Percentiles rank a stretch among this genome's conserved stretches.
Evolutionary conservation across 2,113 vertebrate genomes (phyloP).

Genomic region (Ammodytes dubius): DNA sequence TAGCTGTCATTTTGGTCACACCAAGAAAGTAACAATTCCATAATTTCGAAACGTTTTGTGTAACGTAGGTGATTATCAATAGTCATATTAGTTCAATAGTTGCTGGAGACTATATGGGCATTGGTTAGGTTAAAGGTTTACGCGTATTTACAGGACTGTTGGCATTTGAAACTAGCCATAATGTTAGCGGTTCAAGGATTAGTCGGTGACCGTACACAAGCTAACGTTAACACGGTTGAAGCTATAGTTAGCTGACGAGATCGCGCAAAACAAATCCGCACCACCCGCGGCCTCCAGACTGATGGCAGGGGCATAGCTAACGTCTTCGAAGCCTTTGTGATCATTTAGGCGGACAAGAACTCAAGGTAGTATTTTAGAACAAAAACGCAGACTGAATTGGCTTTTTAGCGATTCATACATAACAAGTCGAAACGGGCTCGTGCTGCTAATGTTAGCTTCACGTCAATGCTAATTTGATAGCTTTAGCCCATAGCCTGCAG

Average conservation of each 20-base stretch:
- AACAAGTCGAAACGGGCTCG: constrained; percentile 11
- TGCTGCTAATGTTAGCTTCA: constrained; percentile 56
- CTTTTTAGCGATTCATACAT: constrained; percentile 4
- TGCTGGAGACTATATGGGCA: fast-evolving
- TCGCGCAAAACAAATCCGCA: constrained; percentile 41
- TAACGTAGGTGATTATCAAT: background rate
- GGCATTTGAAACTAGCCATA: constrained; percentile 10
- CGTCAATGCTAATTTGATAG: constrained; percentile 36
- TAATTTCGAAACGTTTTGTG: background rate
- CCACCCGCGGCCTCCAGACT: background rate
- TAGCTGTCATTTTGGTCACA: constrained; percentile 63
- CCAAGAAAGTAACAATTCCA: constrained; percentile 24
- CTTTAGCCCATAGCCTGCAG: constrained; percentile 35
- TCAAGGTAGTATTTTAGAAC: background rate
- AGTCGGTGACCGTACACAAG: constrained; percentile 56
- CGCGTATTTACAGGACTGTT: background rate
- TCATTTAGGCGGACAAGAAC: fast-evolving
- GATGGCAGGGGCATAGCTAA: background rate
- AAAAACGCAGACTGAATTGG: fast-evolving
- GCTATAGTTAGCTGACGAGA: constrained; percentile 52
- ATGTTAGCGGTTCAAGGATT: constrained; percentile 53
- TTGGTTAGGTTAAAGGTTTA: fast-evolving
- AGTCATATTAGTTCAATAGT: fast-evolving
- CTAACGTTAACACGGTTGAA: constrained; percentile 67
- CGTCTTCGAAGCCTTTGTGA: fast-evolving